Base-by-base conservation (phyloP, 2,888 invertebrate species). In the Dastarcus helophoroides region DNA sequence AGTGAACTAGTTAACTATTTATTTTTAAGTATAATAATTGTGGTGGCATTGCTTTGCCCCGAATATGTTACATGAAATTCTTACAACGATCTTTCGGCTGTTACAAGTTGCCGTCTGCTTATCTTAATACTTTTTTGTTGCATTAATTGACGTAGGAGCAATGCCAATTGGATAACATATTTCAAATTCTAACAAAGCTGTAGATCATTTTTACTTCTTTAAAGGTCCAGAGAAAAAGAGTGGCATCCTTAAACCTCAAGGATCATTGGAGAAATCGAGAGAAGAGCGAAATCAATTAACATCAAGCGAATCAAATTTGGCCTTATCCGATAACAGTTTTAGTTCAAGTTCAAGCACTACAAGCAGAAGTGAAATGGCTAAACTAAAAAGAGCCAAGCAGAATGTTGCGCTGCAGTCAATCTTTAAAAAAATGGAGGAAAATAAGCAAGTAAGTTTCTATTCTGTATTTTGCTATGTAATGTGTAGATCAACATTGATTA, bases 391-490 rank as follows among this genome's bases (percentile, higher is more conserved):
- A 37, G 63, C 68, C 2, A 66, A 82, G 37, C 81, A 83, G 50
- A 86, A 85, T 57, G 79, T 84, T 25, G 85, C 84, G 1, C 75
- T 86, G 67, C 79, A 79, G 34, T 77, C 79, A 38, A 77, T 80
- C 49, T 73, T 78, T 65, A 65, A 76, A 40, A 76, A 78, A 38
- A 73, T 77, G 42, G 79, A 78, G 51, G 76, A 74, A 41, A 76
- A 73, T 47, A 78, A 79, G 54, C 77, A 78, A 65, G 74, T 71
- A 32, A 35, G 11, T 7, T 23, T 7, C 13, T 23, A 13, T 11
- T 31, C 9, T n/a, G n/a, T n/a, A n/a, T n/a, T n/a, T n/a, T n/a
- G 21, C 13, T 24, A 10, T 6, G 14, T 14, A 5, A n/a, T n/a
- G n/a, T n/a, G n/a, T n/a, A n/a, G n/a, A n/a, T n/a, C n/a, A n/a